Conservation (phyloP, 2,797 vertebrate species). For the Gymnothorax reevesii region DNA sequence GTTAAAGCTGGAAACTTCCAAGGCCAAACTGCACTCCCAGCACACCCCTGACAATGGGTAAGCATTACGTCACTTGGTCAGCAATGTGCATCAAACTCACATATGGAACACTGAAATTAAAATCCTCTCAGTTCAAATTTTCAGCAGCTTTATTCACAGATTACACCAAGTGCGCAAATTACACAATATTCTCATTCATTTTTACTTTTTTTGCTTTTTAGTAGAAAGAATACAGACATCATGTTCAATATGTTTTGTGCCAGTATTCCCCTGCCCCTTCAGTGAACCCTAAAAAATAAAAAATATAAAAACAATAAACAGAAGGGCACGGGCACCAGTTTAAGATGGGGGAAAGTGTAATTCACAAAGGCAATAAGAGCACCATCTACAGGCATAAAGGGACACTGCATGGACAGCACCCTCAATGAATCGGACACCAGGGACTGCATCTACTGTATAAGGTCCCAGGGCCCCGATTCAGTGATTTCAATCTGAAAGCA, state of each 20-base stretch:
- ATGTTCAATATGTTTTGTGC: conserved; percentile 70
- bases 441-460: background rate
- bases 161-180: conserved; percentile 82
- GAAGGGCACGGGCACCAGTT: conserved; percentile 62
- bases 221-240: conserved; percentile 73
- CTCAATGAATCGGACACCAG: background rate
- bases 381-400: conserved; percentile 27
- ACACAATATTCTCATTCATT: conserved; percentile 72
- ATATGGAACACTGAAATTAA: background rate
- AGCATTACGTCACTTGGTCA: background rate
- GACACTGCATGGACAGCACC: background rate
- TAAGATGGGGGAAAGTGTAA: conserved; percentile 46
- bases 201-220: conserved; percentile 38
- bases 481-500: background rate
- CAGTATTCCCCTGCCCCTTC: conserved; percentile 47
- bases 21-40: too few relatives aligned
- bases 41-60: too few relatives aligned
- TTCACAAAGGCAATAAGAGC: conserved; percentile 29
- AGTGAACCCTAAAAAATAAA: conserved; percentile 50
- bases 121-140: conserved; percentile 33
- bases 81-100: background rate
- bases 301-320: conserved; percentile 56
- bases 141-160: conserved; percentile 80
- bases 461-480: background rate
- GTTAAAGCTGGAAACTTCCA: too few relatives aligned